Evolutionary conservation across 2,113 vertebrate species (phyloP).

Genomic region (Engystomops pustulosus): DNA sequence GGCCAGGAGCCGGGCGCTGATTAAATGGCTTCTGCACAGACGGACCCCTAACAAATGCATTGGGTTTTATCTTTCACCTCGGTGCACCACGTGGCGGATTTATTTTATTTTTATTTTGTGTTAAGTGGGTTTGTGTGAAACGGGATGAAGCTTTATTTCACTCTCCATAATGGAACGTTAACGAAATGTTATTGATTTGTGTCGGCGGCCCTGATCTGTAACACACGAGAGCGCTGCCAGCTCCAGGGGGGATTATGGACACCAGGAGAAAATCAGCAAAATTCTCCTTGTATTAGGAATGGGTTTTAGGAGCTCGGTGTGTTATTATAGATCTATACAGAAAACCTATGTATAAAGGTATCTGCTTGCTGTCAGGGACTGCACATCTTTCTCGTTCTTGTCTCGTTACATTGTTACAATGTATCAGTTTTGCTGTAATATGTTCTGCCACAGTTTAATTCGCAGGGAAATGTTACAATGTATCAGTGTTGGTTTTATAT

Average conservation of each 20-base stretch:
- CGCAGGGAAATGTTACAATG: too few relatives aligned
- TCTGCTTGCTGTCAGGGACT: too few relatives aligned
- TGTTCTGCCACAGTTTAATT: too few relatives aligned
- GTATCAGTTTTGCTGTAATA: too few relatives aligned
- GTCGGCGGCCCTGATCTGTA: not conserved
- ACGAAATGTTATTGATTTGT: slow-evolving; percentile 7
- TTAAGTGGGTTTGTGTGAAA: not conserved
- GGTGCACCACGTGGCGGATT: not conserved
- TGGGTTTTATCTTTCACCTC: slow-evolving; percentile 9
- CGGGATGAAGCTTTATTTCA: not conserved
- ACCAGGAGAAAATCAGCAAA: not conserved
- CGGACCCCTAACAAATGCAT: slow-evolving; percentile 16
- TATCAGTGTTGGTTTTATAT: too few relatives aligned
- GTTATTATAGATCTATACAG: too few relatives aligned
- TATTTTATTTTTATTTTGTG: not conserved
- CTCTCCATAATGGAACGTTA: not conserved
- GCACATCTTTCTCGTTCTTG: too few relatives aligned
- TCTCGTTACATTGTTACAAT: too few relatives aligned
- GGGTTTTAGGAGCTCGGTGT: too few relatives aligned
- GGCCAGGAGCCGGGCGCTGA: not conserved
- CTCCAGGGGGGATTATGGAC: not conserved
- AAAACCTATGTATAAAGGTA: too few relatives aligned
- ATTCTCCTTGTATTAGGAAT: too few relatives aligned
- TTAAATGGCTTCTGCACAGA: slow-evolving; percentile 3
- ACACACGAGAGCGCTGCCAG: not conserved